Evolutionary conservation across 2,888 invertebrate genomes (phyloP), one percentile per base, ranked within the genome.

Genomic region (Escarpia spicata): DNA sequence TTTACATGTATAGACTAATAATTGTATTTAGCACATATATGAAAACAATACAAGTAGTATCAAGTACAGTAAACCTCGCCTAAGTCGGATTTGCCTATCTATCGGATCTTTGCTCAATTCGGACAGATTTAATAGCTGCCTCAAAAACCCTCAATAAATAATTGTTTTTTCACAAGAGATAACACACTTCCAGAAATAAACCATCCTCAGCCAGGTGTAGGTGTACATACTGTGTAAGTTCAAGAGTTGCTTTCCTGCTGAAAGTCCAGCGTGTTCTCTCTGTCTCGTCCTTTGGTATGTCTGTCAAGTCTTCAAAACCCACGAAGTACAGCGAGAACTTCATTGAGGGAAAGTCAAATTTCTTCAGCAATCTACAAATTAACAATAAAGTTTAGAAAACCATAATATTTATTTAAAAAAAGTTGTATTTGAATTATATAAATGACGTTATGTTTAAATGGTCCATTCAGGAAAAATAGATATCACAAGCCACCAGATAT

Each of bases 271-370:
- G 97, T 0, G 97, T 97, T 92, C 98, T 97, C 91, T 98, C 98
- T 3, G 97, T 97, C 90, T 97, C 97, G 95, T 98, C 98, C 0
- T 97, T 97, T 0, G 98, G 98, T 19, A 98, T 97, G 91, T 98
- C 98, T 1, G 97, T 97, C 0, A 97, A 97, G 92, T 98, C 97
- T 96, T 98, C 99, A 96, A 98, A 99, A 0, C 98, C 98, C 98
- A 99, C 97, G 96, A 99, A 99, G 96, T 98, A 99, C 6, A 99
- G 96, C 0, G 98, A 98, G 96, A 99, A 99, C 96, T 98, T 98
- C 97, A 98, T 98, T 93, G 97, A 97, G 0, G 98, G 98, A 96
- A 99, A 99, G 96, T 99, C 98, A 3, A 98, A 96, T 95, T 99
- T 98, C 94, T 98, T 98, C 92, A 99, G 97, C 90, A 99, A 97